phyloP scores from a whole-genome alignment of 2,888 invertebrate genomes.

The Scaeva pyrastri region DNA sequence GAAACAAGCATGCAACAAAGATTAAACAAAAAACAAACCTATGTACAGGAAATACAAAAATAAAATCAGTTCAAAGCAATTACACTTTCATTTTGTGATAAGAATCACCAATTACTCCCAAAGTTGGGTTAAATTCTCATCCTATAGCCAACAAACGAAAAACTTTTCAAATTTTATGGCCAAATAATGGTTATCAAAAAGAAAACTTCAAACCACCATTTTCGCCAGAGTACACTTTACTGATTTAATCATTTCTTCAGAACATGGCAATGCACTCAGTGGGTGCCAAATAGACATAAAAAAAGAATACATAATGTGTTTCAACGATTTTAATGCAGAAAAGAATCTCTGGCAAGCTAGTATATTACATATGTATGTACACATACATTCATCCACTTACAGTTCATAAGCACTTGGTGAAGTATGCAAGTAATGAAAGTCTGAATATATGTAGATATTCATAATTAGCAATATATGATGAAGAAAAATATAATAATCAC shows the following conservation, averaged over 20 bases:
- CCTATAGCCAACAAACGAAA: neutral
- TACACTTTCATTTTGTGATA: slow-evolving; percentile 10
- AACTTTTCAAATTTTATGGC: slow-evolving; percentile 12
- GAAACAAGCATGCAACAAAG: neutral
- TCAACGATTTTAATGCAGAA: slow-evolving; percentile 13
- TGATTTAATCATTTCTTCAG: slow-evolving; percentile 59
- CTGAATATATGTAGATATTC: slow-evolving; percentile 46
- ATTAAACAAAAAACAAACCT: neutral
- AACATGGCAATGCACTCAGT: slow-evolving; percentile 59
- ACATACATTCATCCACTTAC: slow-evolving; percentile 31
- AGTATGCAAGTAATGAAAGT: slow-evolving; percentile 60
- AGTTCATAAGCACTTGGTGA: slow-evolving; percentile 43
- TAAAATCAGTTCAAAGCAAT: neutral
- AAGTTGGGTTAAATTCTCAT: neutral
- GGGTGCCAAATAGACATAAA: slow-evolving; percentile 15
- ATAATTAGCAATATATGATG: slow-evolving; percentile 45
- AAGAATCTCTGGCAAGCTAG: slow-evolving; percentile 19
- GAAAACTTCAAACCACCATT: slow-evolving; percentile 25
- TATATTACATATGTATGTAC: neutral
- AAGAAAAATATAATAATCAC: neutral
- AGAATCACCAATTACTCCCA: neutral
- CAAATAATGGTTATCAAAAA: slow-evolving; percentile 18
- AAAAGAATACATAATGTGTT: neutral
- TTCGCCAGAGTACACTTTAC: slow-evolving; percentile 47
- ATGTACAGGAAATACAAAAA: neutral